Evolutionary conservation across 1,140 invertebrate species (phyloP), one percentile per base, ranked within the genome.

Genomic region (Caligus rogercresseyi): DNA sequence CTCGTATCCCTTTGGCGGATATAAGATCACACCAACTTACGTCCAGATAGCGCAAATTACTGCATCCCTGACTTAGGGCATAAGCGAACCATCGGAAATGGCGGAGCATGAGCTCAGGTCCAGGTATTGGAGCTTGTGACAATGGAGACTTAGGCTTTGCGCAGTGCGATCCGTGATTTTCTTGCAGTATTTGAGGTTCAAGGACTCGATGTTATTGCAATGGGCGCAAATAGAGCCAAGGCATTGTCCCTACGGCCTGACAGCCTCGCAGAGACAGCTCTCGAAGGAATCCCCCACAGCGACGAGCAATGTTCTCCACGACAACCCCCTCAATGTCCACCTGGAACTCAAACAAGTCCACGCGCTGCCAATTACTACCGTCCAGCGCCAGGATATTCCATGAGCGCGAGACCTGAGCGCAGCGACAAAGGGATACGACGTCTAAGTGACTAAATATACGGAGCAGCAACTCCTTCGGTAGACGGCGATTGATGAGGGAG

Each of bases 291-390:
- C 93, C 93, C 54, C 92, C 93, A 75, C 94, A 98, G 74, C 94
- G 74, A 70, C 83, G 80, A 3, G 95, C 93, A 74, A 98, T 90
- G 76, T 97, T 97, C 76, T 97, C 93, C 72, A 99, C 94, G 20
- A 99, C 93, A 66, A 85, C 81, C 69, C 90, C 90, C 91, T 96
- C 69, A 65, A 75, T 70, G 14, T 43, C 21, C 11, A 52, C 53
- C 75, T 98, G 95, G 76, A 98, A 98, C 75, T 93, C 83, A 78
- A 98, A 98, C 43, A 99, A 77, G 77, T 98, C 92, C 71, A 98
- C 95, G 73, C 87, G 81, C 75, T 98, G 93, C 95, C 95, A 99
- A 75, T 98, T 98, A 69, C 90, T 96, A 61, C 95, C 95, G 77
- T 99, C 95, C 64, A 98, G 78, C 52, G 95, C 95, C 67, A 98